Percentiles rank a stretch among this genome's conserved stretches.
These are phyloP conservation scores for Pica pica DNA, from an alignment of 2,113 vertebrate genomes.

Conservation along the genomic window DNA sequence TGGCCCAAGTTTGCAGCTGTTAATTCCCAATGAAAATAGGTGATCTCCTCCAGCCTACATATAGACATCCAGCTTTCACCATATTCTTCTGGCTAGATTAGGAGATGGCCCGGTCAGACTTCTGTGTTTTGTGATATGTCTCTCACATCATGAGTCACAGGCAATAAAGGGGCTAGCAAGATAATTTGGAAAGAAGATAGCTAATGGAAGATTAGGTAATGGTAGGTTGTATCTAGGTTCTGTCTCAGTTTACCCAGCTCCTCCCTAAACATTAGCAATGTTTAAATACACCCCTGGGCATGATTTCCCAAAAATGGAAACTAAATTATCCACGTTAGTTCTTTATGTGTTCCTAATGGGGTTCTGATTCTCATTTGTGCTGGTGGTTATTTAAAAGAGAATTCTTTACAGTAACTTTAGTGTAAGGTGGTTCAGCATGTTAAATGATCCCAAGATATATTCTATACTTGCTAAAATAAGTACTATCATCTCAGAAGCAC, in stretches of 20 bases:
- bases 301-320: conserved; percentile 13
- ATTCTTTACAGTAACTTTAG: neutral
- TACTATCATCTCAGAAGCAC: neutral
- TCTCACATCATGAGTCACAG: neutral
- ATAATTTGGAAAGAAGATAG: neutral
- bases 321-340: neutral
- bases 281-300: neutral
- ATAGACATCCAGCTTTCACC: neutral
- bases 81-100: neutral
- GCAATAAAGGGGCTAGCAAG: neutral
- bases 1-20: neutral
- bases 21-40: neutral
- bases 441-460: neutral
- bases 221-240: neutral
- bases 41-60: neutral
- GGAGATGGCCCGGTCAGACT: neutral
- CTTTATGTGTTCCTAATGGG: neutral
- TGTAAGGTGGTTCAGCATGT: neutral
- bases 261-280: neutral
- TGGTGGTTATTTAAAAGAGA: neutral
- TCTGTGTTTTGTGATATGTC: neutral
- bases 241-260: neutral
- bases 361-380: neutral
- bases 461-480: neutral
- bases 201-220: neutral